Percentiles rank a stretch among this genome's conserved stretches.
Evolutionary conservation across 2,113 vertebrate genomes (phyloP).

Genomic region (Hipposideros armiger): DNA sequence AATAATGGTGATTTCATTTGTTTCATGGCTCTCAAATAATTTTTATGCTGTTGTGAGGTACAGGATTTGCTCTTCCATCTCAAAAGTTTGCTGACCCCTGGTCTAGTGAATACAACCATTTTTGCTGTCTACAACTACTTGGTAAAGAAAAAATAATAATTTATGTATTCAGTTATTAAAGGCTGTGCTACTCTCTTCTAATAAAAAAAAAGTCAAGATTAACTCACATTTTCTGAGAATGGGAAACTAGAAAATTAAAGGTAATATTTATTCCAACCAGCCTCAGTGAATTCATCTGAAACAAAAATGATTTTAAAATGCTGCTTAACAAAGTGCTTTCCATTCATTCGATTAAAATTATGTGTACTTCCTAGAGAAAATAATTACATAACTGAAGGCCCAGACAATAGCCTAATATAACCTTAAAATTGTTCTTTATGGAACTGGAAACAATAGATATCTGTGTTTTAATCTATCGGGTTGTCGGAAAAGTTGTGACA

Average conservation of each 20-base stretch:
- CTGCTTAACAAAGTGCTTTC: background rate
- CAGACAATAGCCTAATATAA: background rate
- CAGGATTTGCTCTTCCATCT: no score
- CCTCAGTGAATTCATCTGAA: conserved; percentile 38
- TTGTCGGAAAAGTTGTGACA: no score
- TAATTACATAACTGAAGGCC: background rate
- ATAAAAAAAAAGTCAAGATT: background rate
- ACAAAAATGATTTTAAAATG: conserved; percentile 53
- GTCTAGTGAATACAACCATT: background rate
- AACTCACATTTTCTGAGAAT: background rate
- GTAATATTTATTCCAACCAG: conserved; percentile 66
- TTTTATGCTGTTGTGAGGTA: no score
- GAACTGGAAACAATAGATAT: background rate
- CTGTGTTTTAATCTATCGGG: background rate
- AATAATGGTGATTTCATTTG: no score
- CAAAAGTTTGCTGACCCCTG: background rate
- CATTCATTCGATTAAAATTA: background rate
- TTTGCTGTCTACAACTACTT: background rate
- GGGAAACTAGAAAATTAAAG: conserved; percentile 55
- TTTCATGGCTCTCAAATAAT: no score
- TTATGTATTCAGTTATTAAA: background rate
- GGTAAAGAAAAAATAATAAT: background rate
- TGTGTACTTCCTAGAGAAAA: background rate
- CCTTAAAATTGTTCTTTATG: background rate
- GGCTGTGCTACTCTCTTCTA: background rate